These are phyloP conservation scores for Ephestia elutella DNA, from an alignment of 1,140 invertebrate genomes.

Conservation along the genomic window DNA sequence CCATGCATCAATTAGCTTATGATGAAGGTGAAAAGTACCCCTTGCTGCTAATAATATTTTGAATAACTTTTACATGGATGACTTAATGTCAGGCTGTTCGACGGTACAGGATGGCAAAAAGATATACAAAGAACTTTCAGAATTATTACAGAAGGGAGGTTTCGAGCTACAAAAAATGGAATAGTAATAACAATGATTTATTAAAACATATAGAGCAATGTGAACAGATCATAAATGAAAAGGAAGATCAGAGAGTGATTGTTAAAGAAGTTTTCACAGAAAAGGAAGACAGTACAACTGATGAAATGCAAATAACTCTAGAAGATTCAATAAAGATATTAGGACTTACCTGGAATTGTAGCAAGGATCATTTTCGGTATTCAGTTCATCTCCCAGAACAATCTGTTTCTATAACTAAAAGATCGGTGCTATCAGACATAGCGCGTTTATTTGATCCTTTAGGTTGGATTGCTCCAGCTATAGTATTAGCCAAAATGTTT, in stretches of 20 bases:
- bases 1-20: slow-evolving; percentile 33
- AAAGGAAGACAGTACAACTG: too few relatives aligned
- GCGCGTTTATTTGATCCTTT: neutral
- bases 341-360: neutral
- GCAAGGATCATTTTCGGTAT: neutral
- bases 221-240: neutral
- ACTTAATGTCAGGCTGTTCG: neutral
- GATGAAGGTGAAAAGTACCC: slow-evolving; percentile 17
- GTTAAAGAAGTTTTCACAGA: too few relatives aligned
- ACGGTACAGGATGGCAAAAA: neutral
- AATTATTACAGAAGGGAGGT: neutral
- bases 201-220: neutral
- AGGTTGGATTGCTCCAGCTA: neutral
- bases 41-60: slow-evolving; percentile 1
- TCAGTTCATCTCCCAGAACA: neutral
- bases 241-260: too few relatives aligned
- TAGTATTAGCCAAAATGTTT: neutral
- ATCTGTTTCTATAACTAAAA: neutral
- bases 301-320: too few relatives aligned
- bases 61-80: neutral
- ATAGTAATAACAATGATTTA: neutral
- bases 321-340: neutral
- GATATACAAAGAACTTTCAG: neutral
- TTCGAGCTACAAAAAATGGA: neutral
- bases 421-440: neutral